Base-by-base conservation (phyloP, 92 coral and sea anemone genomes). In the Galaxea fascicularis region DNA sequence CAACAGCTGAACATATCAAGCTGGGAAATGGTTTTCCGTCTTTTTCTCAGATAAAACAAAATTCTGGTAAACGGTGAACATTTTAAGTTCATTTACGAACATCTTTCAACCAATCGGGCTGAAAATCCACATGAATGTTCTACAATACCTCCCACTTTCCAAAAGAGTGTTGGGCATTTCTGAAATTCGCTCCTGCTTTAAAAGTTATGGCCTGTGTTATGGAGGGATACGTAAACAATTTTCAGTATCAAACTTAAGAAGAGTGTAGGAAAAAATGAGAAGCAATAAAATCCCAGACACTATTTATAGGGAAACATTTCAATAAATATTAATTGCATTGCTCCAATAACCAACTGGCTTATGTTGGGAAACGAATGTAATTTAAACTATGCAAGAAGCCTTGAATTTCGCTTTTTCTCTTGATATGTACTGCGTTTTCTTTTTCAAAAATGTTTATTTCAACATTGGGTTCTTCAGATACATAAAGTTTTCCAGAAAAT, bases 351-450 rank as follows among this genome's bases (percentile, higher is more conserved):
- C 41, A 6, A 6, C 64, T 24, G 24, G n/a, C n/a, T n/a, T n/a
- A n/a, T n/a, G n/a, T 65, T 17, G 41, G 72, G 72, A 66, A 35
- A 35, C 73, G 47, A 66, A 66, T 44, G 41, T 66, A 66, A 66
- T 66, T 66, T 28, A 66, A 66, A 66, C 44, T 65, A n/a, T 44
- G 47, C 63, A 66, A 66, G 22, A 16, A 66, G 44, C 73, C 44
- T 66, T 66, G 73, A 66, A 66, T 66, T 66, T 66, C 73, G 44
- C 73, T 66, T 39, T 66, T 66, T 66, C 73, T 28, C 73, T 66
- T 66, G 73, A 28, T 66, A 66, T 10, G 73, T 66, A 28, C 26
- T 66, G 73, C 73, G 73, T 66, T 66, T 66, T 66, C 73, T 66
- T 66, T 66, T 66, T 66, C 73, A 66, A 66, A n/a, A n/a, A 66